phyloP scores from a whole-genome alignment of 2,113 vertebrate species.

The human region DNA sequence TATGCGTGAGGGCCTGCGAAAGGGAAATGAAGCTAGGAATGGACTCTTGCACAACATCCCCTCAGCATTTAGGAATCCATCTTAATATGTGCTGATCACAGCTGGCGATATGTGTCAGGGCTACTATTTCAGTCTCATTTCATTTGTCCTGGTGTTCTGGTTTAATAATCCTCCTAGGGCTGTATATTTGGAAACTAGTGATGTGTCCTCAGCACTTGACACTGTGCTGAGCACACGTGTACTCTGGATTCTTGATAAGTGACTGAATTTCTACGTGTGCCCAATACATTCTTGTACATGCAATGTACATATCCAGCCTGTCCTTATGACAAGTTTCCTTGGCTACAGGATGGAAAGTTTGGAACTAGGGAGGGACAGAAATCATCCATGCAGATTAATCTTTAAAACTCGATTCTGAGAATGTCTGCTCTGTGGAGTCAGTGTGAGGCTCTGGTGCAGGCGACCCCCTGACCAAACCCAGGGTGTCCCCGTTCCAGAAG shows the following conservation, averaged over 20 bases:
- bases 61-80: neutral
- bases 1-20: neutral
- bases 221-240: neutral
- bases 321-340: neutral
- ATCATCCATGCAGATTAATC: fast-evolving
- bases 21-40: neutral
- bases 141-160: neutral
- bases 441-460: neutral
- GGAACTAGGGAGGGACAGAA: neutral
- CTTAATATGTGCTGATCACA: neutral
- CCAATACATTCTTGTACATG: no score
- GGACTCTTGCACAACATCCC: neutral
- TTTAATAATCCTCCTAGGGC: fast-evolving
- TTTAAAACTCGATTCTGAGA: neutral
- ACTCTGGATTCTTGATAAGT: neutral
- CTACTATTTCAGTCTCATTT: neutral
- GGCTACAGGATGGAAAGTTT: neutral
- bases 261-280: neutral
- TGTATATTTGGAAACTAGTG: neutral
- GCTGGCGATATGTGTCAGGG: fast-evolving
- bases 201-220: neutral
- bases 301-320: neutral
- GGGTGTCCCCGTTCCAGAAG: neutral
- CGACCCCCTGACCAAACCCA: fast-evolving
- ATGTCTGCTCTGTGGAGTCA: neutral